Evolutionary conservation across 2,113 vertebrate species (phyloP), one percentile per base, ranked within the genome.

Genomic region (Eptesicus fuscus): DNA sequence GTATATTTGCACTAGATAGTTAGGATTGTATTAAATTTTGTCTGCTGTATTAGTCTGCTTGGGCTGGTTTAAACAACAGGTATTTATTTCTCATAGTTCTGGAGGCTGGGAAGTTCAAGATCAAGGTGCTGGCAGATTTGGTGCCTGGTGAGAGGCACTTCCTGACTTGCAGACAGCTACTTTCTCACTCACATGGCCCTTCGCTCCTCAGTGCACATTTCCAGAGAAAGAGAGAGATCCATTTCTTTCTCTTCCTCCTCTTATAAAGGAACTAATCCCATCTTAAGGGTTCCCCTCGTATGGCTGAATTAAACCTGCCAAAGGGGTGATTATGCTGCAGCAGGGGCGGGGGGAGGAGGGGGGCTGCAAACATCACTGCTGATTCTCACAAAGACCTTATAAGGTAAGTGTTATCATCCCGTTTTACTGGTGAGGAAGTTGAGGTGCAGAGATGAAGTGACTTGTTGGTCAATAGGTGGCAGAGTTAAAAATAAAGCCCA

Each of bases 371-470:
- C 30, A 77, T 17, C 22, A 67, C 59, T 76, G 47, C 32, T 56
- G 44, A 80, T 70, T 94, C n/a, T 90, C 44, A 77, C 23, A 23
- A 76, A 7, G n/a, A 69, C 7, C 44, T 56, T 59, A 5, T 17
- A 28, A 53, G 65, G 2, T 23, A 59, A 71, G 25, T 65, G 22
- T 51, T 78, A 70, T 35, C 32, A 88, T 69, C 10, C 4, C 11
- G 13, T 86, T 90, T 89, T 83, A 70, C 30, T 86, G 40, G 61
- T 44, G 37, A 84, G 56, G 61, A 40, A 88, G 76, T 59, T 83
- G 78, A 88, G 32, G 8, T 17, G 11, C 53, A 44, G 40, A 63
- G 35, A 73, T n/a, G 42, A 56, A 49, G 59, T 40, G 47, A 63
- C 59, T 88, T 93, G 17, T 14, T 82, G 35, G 47, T 23, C 18